Base-by-base conservation (phyloP, 1,140 invertebrate species). In the Drosophila mauritiana region DNA sequence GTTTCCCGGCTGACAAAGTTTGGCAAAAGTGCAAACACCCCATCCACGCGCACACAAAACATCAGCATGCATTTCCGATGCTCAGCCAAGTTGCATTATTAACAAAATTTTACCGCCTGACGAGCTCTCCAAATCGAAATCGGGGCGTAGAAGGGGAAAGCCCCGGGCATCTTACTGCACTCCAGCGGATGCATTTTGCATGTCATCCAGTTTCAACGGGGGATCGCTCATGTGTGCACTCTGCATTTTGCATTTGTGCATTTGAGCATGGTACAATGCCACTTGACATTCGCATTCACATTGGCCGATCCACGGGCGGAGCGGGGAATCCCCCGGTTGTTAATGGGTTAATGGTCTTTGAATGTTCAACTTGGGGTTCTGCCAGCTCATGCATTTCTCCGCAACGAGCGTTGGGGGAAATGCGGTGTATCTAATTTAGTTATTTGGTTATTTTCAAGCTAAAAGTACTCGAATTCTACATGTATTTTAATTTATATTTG, bases 221-320 rank as follows among this genome's bases (percentile, higher is more conserved):
- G 70, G 63, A 55, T 78, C 78, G 68, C 43, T 86, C 83, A 85
- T 75, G 83, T 86, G 82, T 73, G 57, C 64, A 67, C 43, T 72
- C 36, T 70, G 65, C 43, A 57, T 65, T 46, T 17, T 45, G 42
- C 42, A 45, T 15, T 45, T 72, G 42, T 45, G 42, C 42, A 45
- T 15, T 45, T 72, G 42, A 69, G 52, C 52, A 57, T 65, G 52
- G 53, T 42, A 68, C 69, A 76, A 83, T 73, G 75, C 62, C 83
- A 86, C 79, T 83, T 86, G 64, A 79, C 83, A 88, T 75, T 61
- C 73, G 54, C 20, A 73, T 54, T 58, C 39, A 46, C 61, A 78
- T 78, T 78, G 67, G 61, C 53, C 51, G 25, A 12, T 13, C 3
- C 31, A 12, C 13, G n/a, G 48, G 39, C 12, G 22, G 39, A n/a